These are phyloP conservation scores for Dasysyrphus albostriatus DNA, from an alignment of 2,888 invertebrate genomes.

Conservation along the genomic window DNA sequence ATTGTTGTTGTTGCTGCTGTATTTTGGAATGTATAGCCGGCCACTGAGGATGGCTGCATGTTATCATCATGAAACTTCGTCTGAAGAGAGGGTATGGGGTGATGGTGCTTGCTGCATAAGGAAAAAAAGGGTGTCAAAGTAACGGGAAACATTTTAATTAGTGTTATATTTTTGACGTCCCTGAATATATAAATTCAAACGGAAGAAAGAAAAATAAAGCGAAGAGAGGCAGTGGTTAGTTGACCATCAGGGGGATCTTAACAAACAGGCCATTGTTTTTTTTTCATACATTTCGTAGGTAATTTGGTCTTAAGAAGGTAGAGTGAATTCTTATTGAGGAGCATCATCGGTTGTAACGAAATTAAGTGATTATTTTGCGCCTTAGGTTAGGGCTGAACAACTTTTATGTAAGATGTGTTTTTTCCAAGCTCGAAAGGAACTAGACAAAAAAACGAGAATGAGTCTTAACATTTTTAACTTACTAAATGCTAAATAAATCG, in stretches of 20 bases:
- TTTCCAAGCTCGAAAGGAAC: too few relatives aligned
- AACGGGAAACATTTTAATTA: slow-evolving; percentile 71
- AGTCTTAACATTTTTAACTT: too few relatives aligned
- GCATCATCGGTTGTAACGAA: too few relatives aligned
- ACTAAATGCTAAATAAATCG: too few relatives aligned
- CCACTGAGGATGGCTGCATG: not conserved
- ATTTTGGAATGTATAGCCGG: not conserved
- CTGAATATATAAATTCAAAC: slow-evolving; percentile 42
- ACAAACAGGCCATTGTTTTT: not conserved
- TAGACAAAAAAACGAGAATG: too few relatives aligned
- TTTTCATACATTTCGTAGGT: not conserved
- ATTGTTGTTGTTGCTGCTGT: not conserved
- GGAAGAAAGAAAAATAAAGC: not conserved
- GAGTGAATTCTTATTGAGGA: too few relatives aligned
- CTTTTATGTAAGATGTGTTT: too few relatives aligned
- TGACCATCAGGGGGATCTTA: not conserved
- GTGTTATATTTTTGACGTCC: slow-evolving; percentile 43
- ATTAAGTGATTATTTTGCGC: too few relatives aligned
- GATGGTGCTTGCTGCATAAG: not conserved
- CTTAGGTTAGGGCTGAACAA: too few relatives aligned
- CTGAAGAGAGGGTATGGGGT: not conserved
- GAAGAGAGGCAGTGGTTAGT: not conserved
- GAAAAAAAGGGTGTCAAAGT: slow-evolving; percentile 46
- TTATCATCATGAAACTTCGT: not conserved
- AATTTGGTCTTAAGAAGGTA: too few relatives aligned